Evolutionary conservation across 2,888 invertebrate genomes (phyloP), one percentile per base, ranked within the genome.

Genomic region (Allolobophora icterica): DNA sequence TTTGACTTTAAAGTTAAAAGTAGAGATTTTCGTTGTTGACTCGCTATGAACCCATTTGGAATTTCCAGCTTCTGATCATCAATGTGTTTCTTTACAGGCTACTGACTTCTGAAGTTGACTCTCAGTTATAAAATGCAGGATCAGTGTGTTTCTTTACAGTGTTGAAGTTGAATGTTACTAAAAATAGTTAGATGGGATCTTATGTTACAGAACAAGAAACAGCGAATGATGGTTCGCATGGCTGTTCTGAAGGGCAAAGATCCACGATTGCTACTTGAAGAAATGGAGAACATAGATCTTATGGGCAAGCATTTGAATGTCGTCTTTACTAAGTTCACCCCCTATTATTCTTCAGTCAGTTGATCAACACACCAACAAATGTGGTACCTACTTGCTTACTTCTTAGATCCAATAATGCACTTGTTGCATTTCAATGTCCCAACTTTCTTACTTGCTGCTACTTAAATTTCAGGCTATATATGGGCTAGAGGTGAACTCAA

Each of bases 181-280:
- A 71, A n/a, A 71, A n/a, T 8, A 8, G 30, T n/a, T 30, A n/a
- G 13, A n/a, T 71, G 71, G 30, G n/a, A 71, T 71, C n/a, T 89
- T 89, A 42, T 89, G n/a, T 30, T 92, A 33, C 92, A 95, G 96
- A 99, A 99, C 95, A 99, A 99, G 95, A 97, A 98, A 93, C 99
- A 99, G 95, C 96, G 99, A 91, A 98, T 98, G 96, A 97, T 98
- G 96, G 99, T 99, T 1, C 96, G 99, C 92, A 98, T 98, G 89
- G 99, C 99, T 90, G 99, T 99, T 4, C 96, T 99, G 8, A 99
- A 99, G 96, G 98, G 98, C 95, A 99, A 99, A 96, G 99, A 99
- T 96, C 99, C 99, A 0, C 96, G 97, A 91, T 98, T 99, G 95
- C 97, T 99, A 92, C 96, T 99, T 84, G 97, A 98, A 94, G 99